Evolutionary conservation across 2,797 vertebrate genomes (phyloP).

Genomic region (Euthynnus affinis): DNA sequence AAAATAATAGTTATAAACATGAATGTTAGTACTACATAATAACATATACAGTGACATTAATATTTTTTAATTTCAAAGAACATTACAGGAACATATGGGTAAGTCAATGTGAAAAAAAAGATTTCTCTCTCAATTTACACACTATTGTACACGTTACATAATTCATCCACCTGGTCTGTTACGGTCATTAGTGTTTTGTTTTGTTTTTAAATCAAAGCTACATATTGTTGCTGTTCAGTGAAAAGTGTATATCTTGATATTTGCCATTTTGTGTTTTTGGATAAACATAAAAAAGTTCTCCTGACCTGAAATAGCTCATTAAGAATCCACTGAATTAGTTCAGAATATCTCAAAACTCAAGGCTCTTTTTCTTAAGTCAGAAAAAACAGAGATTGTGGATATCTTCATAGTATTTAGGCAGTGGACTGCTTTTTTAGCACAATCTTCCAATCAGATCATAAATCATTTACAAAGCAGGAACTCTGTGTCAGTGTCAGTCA

Average conservation of each 20-base stretch:
- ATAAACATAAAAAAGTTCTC: too few relatives aligned
- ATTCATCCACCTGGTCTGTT: conserved; percentile 41
- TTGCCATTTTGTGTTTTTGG: background rate
- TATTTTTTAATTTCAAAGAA: too few relatives aligned
- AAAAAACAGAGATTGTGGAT: background rate
- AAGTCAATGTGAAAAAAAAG: background rate
- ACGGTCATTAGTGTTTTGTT: background rate
- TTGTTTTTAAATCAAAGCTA: background rate
- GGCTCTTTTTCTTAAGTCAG: background rate
- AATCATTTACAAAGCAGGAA: conserved; percentile 3
- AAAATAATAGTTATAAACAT: too few relatives aligned
- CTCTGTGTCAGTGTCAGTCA: background rate
- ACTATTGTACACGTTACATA: conserved; percentile 38
- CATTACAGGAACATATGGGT: background rate
- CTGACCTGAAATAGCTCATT: too few relatives aligned
- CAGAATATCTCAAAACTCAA: too few relatives aligned
- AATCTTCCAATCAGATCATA: background rate
- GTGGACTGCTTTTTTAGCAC: background rate
- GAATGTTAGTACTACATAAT: background rate
- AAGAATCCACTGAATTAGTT: too few relatives aligned
- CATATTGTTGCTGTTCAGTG: background rate
- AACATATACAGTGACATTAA: too few relatives aligned
- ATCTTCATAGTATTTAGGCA: background rate
- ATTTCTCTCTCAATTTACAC: conserved; percentile 34
- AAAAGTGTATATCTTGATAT: background rate